Conservation (phyloP, 2,113 vertebrate species). For the Callospermophilus lateralis region DNA sequence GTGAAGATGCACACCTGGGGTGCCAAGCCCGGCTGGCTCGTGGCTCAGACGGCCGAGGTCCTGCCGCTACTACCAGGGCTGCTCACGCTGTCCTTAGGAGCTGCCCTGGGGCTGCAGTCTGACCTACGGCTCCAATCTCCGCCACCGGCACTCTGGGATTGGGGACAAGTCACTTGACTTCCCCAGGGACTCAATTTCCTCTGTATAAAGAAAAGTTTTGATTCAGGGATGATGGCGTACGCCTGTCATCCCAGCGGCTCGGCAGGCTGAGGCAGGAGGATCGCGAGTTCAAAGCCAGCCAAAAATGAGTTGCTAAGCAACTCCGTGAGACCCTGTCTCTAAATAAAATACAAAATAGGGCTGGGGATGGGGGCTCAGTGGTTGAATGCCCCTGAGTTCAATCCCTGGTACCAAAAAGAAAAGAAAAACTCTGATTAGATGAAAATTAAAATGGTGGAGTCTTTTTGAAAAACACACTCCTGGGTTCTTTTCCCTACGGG, state of each 20-base stretch:
- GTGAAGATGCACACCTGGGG: too few relatives aligned
- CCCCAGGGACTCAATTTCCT: background rate
- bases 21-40: too few relatives aligned
- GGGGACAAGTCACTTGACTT: background rate
- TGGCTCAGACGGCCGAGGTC: fast-evolving
- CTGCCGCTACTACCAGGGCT: background rate
- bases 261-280: too few relatives aligned
- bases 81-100: background rate
- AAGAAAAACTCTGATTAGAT: background rate
- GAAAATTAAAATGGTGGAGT: background rate
- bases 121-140: background rate
- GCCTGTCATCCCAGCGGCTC: too few relatives aligned
- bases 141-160: background rate
- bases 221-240: too few relatives aligned
- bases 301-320: too few relatives aligned
- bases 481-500: background rate
- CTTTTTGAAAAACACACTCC: background rate
- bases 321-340: too few relatives aligned
- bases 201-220: background rate
- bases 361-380: too few relatives aligned
- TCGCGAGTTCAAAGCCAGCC: too few relatives aligned
- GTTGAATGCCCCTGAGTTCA: too few relatives aligned
- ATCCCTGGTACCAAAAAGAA: too few relatives aligned
- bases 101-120: background rate
- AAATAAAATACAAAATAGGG: too few relatives aligned